Evolutionary conservation across 2,797 vertebrate species (phyloP).

Genomic region (Channa striata): DNA sequence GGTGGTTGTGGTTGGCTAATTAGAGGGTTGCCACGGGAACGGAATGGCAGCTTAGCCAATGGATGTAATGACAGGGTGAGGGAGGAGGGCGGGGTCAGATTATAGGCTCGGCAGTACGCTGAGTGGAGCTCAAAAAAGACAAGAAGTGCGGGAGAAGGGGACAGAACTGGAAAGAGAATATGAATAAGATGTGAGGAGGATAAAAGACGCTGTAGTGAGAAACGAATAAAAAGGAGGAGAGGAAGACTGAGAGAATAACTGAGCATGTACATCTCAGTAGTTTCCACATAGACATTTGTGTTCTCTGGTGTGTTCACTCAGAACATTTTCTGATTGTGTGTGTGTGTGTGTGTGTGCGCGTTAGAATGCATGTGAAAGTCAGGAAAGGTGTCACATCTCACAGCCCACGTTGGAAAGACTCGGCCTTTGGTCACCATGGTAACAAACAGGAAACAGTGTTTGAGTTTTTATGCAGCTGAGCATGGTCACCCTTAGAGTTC

Average conservation of each 20-base stretch:
- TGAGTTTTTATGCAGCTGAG: conserved; percentile 62
- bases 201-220: conserved; percentile 6
- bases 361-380: conserved; percentile 16
- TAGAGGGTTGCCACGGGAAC: conserved; percentile 86
- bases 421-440: conserved; percentile 58
- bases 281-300: conserved; percentile 60
- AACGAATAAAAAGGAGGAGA: conserved; percentile 7
- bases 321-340: conserved; percentile 12
- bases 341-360: conserved; percentile 1
- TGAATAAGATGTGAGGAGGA: conserved; percentile 46
- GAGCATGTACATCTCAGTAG: conserved; percentile 44
- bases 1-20: conserved; percentile 81
- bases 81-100: conserved; percentile 84
- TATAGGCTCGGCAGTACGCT: conserved; percentile 79
- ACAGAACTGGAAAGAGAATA: conserved; percentile 49
- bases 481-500: conserved; percentile 62
- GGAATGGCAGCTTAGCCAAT: conserved; percentile 81
- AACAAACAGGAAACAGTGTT: conserved; percentile 74
- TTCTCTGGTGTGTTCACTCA: conserved; percentile 24
- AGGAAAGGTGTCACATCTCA: conserved; percentile 65
- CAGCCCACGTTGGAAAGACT: conserved; percentile 65
- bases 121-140: conserved; percentile 76
- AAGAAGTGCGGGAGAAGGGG: conserved; percentile 31
- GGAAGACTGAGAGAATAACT: conserved; percentile 43
- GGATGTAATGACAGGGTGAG: conserved; percentile 86